These are phyloP conservation scores for Lasioglossum vierecki DNA, from an alignment of 2,888 invertebrate genomes.

Conservation along the genomic window DNA sequence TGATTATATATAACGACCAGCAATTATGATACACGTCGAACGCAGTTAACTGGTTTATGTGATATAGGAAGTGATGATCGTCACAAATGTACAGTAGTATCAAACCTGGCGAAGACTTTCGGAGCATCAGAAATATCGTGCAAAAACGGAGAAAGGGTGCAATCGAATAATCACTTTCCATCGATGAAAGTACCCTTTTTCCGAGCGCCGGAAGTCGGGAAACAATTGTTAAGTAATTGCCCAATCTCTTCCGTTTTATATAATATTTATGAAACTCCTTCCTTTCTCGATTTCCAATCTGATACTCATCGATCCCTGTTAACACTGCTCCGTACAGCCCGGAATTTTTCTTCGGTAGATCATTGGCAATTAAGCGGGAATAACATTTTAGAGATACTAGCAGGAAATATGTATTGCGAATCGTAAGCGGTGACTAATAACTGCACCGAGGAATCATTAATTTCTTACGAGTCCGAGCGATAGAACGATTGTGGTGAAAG, in stretches of 20 bases:
- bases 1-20: too few species aligned
- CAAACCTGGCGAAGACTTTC: neutral
- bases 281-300: conserved; percentile 2
- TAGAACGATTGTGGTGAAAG: conserved; percentile 32
- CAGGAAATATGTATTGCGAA: neutral
- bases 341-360: neutral
- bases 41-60: too few species aligned
- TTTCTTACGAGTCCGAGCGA: conserved; percentile 18
- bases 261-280: conserved; percentile 17
- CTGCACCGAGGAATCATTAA: conserved; percentile 8
- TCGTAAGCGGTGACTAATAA: conserved; percentile 37
- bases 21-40: too few species aligned
- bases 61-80: too few species aligned
- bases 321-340: conserved; percentile 14
- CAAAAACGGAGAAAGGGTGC: neutral
- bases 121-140: neutral
- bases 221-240: conserved; percentile 45
- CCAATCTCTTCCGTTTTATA: conserved; percentile 37
- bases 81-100: too few species aligned
- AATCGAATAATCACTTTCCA: conserved; percentile 22
- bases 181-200: conserved; percentile 31
- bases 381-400: neutral
- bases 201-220: neutral
- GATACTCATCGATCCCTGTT: conserved; percentile 30
- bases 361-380: conserved; percentile 20